A percentile compares a stretch with the other conserved stretches of the same genome.
phyloP scores from a whole-genome alignment of 2,888 invertebrate genomes.

The Troides aeacus region DNA sequence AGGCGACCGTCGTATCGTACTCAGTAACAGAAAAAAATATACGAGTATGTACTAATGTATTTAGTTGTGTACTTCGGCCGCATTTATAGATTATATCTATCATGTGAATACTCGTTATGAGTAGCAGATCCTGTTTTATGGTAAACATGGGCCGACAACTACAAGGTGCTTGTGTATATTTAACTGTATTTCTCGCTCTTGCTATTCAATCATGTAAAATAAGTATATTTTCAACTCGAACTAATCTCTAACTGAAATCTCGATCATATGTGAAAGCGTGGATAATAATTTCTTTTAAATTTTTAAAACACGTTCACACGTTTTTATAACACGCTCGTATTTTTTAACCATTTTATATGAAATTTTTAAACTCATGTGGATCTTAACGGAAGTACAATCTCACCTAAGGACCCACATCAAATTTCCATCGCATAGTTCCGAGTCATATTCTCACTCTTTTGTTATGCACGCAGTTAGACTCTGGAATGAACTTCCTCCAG shows the following conservation, averaged over 20 bases:
- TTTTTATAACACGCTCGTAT: too few relatives aligned
- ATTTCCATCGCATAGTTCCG: too few relatives aligned
- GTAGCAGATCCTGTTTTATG: conserved; percentile 22
- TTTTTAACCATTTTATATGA: too few relatives aligned
- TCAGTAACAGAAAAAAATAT: background rate
- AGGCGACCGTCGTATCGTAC: too few relatives aligned
- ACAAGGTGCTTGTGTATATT: conserved; percentile 9
- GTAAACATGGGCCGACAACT: conserved; percentile 21
- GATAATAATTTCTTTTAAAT: background rate
- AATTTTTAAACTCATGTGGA: too few relatives aligned
- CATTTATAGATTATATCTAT: conserved; percentile 21
- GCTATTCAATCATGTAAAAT: conserved; percentile 22
- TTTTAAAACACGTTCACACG: too few relatives aligned
- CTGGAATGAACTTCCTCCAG: too few relatives aligned
- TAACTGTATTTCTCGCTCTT: conserved; percentile 17
- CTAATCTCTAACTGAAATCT: conserved; percentile 2
- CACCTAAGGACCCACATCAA: too few relatives aligned
- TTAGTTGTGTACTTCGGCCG: conserved; percentile 8
- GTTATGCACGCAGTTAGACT: too few relatives aligned
- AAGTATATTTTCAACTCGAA: conserved; percentile 20
- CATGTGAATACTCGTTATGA: conserved; percentile 24
- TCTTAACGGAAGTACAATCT: too few relatives aligned
- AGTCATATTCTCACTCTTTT: too few relatives aligned
- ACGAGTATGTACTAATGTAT: background rate
- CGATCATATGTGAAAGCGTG: background rate